Base-by-base conservation (phyloP, 2,113 vertebrate species). In the Hypanus sabinus region DNA sequence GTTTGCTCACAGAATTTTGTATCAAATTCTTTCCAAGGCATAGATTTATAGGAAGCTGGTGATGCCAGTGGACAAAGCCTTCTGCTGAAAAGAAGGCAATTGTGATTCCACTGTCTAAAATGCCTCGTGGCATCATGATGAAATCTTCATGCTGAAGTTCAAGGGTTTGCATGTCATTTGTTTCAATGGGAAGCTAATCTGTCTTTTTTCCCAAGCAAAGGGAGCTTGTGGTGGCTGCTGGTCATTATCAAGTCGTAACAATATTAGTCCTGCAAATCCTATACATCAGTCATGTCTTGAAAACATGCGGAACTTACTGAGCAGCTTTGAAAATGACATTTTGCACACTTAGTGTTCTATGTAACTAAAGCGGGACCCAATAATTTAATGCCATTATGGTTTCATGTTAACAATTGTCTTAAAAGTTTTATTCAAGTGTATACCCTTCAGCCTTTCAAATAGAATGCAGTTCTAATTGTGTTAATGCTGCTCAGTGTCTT, bases 131-230 rank as follows among this genome's bases (percentile, higher is more conserved):
- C 85, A 18, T 65, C n/a, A 18, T 18, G 85, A 90, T 68, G 60
- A 90, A 65, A 90, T 90, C 85, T 90, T 90, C 33, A 38, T 71
- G 90, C 68, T 38, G 38, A 46, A 73, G 70, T 55, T 93, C 91
- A 73, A 93, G 68, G 91, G 73, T 93, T 55, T 93, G 33, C 36
- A 55, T 71, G 68, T 93, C 91, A 14, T 93, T 73, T 73, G 91
- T 73, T 73, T 93, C 91, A 71, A 55, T 73, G 91, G 70, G n/a
- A 73, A 93, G 90, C 90, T 71, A 46, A 73, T 93, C 90, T 71
- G 90, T 24, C 71, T 93, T 38, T 38, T 24, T 93, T 91, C 55
- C 33, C 33, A 73, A 73, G 20, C 33, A 36, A 62, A 30, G 57
- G 24, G 22, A 0, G 30, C 14, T 16, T n/a, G 22, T 60, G 81